Percentiles rank a stretch among this genome's conserved stretches.
These are phyloP conservation scores for Alethe diademata DNA, from an alignment of 2,113 vertebrate genomes.

Conservation along the genomic window DNA sequence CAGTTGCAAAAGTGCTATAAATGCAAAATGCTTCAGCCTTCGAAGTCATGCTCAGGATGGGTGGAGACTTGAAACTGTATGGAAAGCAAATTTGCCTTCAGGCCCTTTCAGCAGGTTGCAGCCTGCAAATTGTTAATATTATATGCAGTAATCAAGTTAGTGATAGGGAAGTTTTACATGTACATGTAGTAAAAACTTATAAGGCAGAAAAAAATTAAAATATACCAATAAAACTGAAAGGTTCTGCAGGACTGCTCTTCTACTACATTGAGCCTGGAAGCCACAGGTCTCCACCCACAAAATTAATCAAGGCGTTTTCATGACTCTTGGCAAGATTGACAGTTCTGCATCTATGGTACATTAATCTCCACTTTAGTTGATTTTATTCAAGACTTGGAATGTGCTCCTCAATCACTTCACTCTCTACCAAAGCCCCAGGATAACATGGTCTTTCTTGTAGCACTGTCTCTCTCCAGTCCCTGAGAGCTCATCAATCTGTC, in stretches of 20 bases:
- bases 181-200: not conserved
- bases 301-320: not conserved
- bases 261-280: not conserved
- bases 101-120: not conserved
- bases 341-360: not conserved
- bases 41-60: conserved; percentile 7
- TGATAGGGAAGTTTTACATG: not conserved
- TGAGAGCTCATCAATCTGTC: not conserved
- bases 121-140: not conserved
- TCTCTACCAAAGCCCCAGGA: conserved; percentile 83
- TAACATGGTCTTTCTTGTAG: conserved; percentile 85
- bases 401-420: conserved; percentile 81
- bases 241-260: not conserved
- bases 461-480: conserved; percentile 73
- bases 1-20: not conserved
- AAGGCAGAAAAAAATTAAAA: not conserved
- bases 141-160: not conserved
- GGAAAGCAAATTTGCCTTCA: not conserved
- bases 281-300: not conserved
- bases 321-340: not conserved
- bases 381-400: conserved; percentile 79
- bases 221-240: not conserved
- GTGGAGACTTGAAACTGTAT: not conserved
- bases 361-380: not conserved
- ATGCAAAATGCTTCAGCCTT: not conserved